phyloP scores from a whole-genome alignment of 2,113 vertebrate species.

The Amia ocellicauda region DNA sequence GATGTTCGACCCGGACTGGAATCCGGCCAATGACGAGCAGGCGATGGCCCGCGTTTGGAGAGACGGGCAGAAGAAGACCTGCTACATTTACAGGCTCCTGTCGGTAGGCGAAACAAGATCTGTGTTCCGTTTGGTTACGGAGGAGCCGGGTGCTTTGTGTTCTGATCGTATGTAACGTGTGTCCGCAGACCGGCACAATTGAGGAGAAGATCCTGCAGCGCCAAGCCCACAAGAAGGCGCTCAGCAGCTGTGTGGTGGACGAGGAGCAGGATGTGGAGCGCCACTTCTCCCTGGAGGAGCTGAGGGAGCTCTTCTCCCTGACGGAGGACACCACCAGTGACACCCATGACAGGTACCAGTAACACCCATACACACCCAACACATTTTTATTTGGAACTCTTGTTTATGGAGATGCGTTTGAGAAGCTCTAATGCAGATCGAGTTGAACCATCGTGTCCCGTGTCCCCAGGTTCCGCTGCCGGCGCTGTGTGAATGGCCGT shows the following conservation, averaged over 20 bases:
- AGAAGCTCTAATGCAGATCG: no score
- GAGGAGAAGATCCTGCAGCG: conserved; percentile 98
- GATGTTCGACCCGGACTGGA: conserved; percentile 99
- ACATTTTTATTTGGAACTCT: not conserved
- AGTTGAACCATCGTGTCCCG: not conserved
- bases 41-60: conserved; percentile 97
- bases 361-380: not conserved
- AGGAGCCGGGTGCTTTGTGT: no score
- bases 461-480: conserved; percentile 77
- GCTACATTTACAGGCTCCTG: conserved; percentile 91
- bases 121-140: no score
- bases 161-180: conserved; percentile 15
- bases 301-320: conserved; percentile 84
- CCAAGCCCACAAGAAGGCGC: conserved; percentile 95
- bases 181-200: conserved; percentile 84
- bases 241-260: conserved; percentile 97
- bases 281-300: conserved; percentile 90
- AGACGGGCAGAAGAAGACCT: conserved; percentile 94
- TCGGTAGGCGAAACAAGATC: conserved; percentile 66
- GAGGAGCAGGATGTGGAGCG: conserved; percentile 94
- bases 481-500: conserved; percentile 81
- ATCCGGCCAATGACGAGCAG: conserved; percentile 96
- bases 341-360: conserved; percentile 84
- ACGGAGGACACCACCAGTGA: conserved; percentile 82
- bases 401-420: no score